Evolutionary conservation across 2,888 invertebrate species (phyloP), one percentile per base, ranked within the genome.

Genomic region (Dromius quadrimaculatus): DNA sequence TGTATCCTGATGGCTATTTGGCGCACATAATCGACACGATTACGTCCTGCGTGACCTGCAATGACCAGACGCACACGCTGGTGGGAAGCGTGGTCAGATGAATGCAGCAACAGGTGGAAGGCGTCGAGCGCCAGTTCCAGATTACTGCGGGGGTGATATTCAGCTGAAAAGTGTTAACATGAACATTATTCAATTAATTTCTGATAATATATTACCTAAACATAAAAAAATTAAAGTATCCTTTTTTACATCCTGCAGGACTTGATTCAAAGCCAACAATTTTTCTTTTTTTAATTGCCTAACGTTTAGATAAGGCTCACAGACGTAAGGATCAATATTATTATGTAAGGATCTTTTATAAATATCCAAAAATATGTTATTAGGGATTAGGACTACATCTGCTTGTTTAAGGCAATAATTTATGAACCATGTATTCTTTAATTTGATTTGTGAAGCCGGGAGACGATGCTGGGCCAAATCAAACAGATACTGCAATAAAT

Each of bases 121-220:
- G 41, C 22, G 23, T 62, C 62, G 2, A 62, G 34, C 2, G 41
- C 41, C n/a, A 62, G 62, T 20, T 62, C 62, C n/a, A 62, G 38
- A 15, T 62, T 62, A 11, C 36, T 38, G 38, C 22, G 38, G 13
- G 38, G 38, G 13, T 62, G 62, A 17, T 38, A 62, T 13, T 62
- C 62, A 4, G 36, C 62, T 62, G 15, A 15, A 20, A 23, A 32
- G 8, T 32, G 32, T n/a, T n/a, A n/a, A n/a, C n/a, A n/a, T n/a
- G n/a, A n/a, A n/a, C n/a, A n/a, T n/a, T n/a, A n/a, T n/a, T n/a
- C n/a, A n/a, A n/a, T n/a, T 6, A 32, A 32, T 32, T 6, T 6
- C 32, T 6, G 9, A 32, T 32, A 3, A 15, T 43, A 13, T 43
- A 9, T 3, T 43, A 43, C 43, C 43, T 43, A 43, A 13, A 2